Conservation (phyloP, 2,888 invertebrate genomes). For the Cinara cedri region DNA sequence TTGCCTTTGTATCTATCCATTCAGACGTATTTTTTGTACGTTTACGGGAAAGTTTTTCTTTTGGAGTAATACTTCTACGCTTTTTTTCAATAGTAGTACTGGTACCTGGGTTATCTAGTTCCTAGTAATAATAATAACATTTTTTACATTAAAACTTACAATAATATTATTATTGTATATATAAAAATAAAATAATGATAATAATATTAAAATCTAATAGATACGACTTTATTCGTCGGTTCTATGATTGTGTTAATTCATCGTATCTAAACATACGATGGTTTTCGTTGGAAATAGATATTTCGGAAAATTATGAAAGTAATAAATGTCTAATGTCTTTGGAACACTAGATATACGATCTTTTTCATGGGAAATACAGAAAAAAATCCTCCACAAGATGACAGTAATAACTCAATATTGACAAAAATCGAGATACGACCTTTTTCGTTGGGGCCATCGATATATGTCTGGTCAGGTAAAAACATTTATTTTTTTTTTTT, state of each 20-base stretch:
- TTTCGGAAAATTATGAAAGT: not conserved
- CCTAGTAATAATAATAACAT: not conserved
- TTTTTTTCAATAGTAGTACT: not conserved
- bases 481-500: too few species aligned
- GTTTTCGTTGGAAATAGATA: conserved; percentile 7
- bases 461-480: not conserved
- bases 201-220: not conserved
- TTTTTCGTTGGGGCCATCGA: conserved; percentile 4
- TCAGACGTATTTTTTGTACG: not conserved
- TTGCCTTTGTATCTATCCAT: not conserved
- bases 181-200: not conserved
- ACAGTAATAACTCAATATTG: conserved; percentile 11
- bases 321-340: conserved; percentile 21
- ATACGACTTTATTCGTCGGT: conserved; percentile 7
- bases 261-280: conserved; percentile 1
- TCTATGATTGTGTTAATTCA: not conserved
- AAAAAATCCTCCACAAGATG: not conserved
- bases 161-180: not conserved
- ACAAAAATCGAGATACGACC: conserved; percentile 31
- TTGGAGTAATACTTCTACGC: not conserved
- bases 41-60: not conserved
- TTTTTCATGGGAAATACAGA: conserved; percentile 4
- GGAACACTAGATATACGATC: conserved; percentile 5
- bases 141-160: not conserved
- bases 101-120: not conserved